Conservation (phyloP, 2,797 vertebrate genomes). For the Sebastes ruberrimus region DNA sequence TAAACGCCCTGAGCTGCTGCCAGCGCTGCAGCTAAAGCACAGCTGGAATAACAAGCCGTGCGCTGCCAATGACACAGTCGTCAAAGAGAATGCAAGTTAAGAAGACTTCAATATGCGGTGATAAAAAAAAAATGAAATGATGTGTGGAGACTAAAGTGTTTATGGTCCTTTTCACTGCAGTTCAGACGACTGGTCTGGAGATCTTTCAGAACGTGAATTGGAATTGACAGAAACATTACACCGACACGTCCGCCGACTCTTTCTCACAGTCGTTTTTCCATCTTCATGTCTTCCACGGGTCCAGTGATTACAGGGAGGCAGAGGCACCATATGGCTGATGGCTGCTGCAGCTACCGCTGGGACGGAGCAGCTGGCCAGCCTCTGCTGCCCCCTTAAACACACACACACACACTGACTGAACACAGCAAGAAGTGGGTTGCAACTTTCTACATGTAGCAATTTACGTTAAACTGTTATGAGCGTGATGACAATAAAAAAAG, state of each 20-base stretch:
- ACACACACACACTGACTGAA: neutral
- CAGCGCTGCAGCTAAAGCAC: constrained; percentile 43
- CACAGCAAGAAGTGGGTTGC: neutral
- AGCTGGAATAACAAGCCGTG: constrained; percentile 53
- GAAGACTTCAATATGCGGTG: constrained; percentile 4
- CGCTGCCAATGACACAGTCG: constrained; percentile 25
- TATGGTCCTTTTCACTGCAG: neutral
- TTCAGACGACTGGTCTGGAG: neutral
- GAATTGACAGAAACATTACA: constrained; percentile 37
- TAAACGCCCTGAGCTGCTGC: constrained; percentile 39
- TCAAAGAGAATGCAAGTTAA: constrained; percentile 34
- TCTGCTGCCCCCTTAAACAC: too few relatives aligned
- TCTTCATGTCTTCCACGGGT: constrained; percentile 7
- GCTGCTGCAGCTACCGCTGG: constrained; percentile 35
- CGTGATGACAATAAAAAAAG: neutral
- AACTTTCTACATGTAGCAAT: neutral
- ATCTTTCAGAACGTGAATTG: neutral
- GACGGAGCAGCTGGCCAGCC: constrained; percentile 40
- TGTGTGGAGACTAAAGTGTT: neutral
- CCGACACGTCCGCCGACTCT: neutral
- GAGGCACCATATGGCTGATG: constrained; percentile 42
- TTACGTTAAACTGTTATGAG: neutral
- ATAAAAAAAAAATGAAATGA: neutral
- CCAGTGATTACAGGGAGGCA: constrained; percentile 22
- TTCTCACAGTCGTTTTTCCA: constrained; percentile 21